Percentiles rank a stretch among this genome's conserved stretches.
These are phyloP conservation scores for Pachypeltis micranthus DNA, from an alignment of 1,140 invertebrate species.

Conservation along the genomic window DNA sequence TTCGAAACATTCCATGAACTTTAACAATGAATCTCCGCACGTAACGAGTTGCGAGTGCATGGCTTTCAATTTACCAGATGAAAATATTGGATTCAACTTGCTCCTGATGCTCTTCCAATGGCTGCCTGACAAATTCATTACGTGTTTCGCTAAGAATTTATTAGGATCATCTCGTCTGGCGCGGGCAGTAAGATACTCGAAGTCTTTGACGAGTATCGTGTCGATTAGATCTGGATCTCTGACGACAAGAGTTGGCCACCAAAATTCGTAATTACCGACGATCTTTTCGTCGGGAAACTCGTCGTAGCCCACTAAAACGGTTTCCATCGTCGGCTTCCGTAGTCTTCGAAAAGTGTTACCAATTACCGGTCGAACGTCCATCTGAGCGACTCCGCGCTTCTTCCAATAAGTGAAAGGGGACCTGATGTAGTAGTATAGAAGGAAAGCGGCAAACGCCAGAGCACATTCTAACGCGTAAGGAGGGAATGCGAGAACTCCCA, in stretches of 20 bases:
- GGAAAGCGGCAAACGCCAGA: too few relatives aligned
- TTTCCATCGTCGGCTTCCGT: conserved; percentile 21
- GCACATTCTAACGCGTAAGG: too few relatives aligned
- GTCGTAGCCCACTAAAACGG: conserved; percentile 16
- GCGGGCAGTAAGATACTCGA: conserved; percentile 40
- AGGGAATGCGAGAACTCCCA: too few relatives aligned
- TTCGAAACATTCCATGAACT: conserved; percentile 18
- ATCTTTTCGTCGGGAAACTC: conserved; percentile 12
- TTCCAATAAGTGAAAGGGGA: conserved; percentile 31
- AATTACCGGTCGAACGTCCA: conserved; percentile 34
- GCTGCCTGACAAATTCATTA: conserved; percentile 35
- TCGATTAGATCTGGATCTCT: conserved; percentile 47
- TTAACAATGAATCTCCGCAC: conserved; percentile 11
- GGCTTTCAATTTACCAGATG: conserved; percentile 28
- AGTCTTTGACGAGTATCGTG: conserved; percentile 46
- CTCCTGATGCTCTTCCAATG: conserved; percentile 33
- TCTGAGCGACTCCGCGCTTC: conserved; percentile 27
- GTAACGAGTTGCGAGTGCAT: conserved; percentile 28
- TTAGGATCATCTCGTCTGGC: conserved; percentile 36
- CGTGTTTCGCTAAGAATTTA: conserved; percentile 31
- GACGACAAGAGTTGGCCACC: conserved; percentile 38
- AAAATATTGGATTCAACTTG: conserved; percentile 30
- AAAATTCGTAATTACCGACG: conserved; percentile 33
- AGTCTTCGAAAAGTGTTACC: conserved; percentile 38
- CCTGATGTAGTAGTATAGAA: too few relatives aligned